Evolutionary conservation across 2,888 invertebrate species (phyloP), one percentile per base, ranked within the genome.

Genomic region (Cerastis leucographa): DNA sequence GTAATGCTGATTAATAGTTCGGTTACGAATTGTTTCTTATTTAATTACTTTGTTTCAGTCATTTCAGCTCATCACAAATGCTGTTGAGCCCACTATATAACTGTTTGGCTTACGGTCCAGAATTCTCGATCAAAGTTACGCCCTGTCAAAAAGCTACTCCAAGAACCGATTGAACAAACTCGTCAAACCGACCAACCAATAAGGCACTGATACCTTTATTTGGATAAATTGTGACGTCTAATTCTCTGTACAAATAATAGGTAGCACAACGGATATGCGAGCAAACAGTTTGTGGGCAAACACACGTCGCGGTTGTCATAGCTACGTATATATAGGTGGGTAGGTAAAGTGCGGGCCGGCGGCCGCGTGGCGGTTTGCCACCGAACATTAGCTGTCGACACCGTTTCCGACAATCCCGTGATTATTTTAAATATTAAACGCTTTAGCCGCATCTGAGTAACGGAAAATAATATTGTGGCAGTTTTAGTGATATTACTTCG

Each of bases 201-300:
- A 85, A 72, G 75, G 59, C 74, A 80, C 76, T 77, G 71, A 76
- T 78, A 78, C 68, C 78, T 82, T 80, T 85, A 81, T 87, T 86
- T 85, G 78, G 88, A 88, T 90, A 89, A 93, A 93, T 92, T 90
- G 90, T 91, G 90, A 90, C 87, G 81, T 90, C 91, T 94, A 92
- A 94, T 94, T 91, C 91, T 81, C 87, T 88, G 91, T 89, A 87
- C 92, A 94, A 94, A 95, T 93, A 94, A 94, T 93, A 94, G 93
- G 94, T 93, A 91, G 89, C 91, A 77, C 76, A 91, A 87, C 88
- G 92, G 93, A 94, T 93, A 93, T 92, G 91, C 90, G 91, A 89
- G 90, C 93, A 94, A 94, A 94, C 93, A 94, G 89, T 91, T 83
- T 91, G 93, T 84, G 93, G 91, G 91, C 88, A 93, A 92, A 92